A percentile compares a stretch with the other conserved stretches of the same genome.
These are phyloP conservation scores for Philereme transversata DNA, from an alignment of 2,888 invertebrate species.

Conservation along the genomic window DNA sequence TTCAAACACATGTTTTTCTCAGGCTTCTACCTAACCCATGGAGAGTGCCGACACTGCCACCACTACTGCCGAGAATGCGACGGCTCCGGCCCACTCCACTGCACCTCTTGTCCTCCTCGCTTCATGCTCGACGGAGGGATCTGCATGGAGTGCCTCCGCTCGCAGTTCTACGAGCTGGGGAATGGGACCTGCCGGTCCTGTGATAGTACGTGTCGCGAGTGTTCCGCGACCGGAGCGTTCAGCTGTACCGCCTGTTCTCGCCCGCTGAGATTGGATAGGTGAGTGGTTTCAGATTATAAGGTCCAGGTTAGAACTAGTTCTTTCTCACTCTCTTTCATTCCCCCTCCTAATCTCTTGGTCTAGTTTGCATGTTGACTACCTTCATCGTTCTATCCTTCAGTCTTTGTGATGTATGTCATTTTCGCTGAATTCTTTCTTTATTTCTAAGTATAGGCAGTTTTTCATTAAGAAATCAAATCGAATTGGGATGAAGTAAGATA, in stretches of 20 bases:
- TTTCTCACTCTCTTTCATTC: too few species aligned
- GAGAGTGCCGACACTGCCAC: slow-evolving; percentile 94
- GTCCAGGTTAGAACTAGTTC: too few species aligned
- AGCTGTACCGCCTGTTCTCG: slow-evolving; percentile 85
- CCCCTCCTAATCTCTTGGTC: too few species aligned
- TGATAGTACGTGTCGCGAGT: slow-evolving; percentile 79
- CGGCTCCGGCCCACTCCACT: slow-evolving; percentile 90
- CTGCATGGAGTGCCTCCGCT: slow-evolving; percentile 90
- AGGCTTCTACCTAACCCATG: slow-evolving; percentile 91
- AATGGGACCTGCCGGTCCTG: slow-evolving; percentile 85
- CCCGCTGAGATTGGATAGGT: slow-evolving; percentile 39
- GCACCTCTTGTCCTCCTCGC: slow-evolving; percentile 88
- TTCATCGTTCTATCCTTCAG: too few species aligned
- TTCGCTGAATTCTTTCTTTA: too few species aligned
- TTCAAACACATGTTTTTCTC: not conserved
- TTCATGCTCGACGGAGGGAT: slow-evolving; percentile 89
- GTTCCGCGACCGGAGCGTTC: slow-evolving; percentile 86
- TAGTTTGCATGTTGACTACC: too few species aligned
- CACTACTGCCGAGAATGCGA: slow-evolving; percentile 94
- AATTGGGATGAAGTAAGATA: too few species aligned
- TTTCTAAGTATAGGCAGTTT: too few species aligned
- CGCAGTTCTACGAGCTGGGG: slow-evolving; percentile 88
- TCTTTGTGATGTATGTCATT: too few species aligned
- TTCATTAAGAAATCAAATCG: too few species aligned
- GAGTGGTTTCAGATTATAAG: not conserved